Evolutionary conservation across 2,113 vertebrate genomes (phyloP).

Genomic region (Arizona elegans): DNA sequence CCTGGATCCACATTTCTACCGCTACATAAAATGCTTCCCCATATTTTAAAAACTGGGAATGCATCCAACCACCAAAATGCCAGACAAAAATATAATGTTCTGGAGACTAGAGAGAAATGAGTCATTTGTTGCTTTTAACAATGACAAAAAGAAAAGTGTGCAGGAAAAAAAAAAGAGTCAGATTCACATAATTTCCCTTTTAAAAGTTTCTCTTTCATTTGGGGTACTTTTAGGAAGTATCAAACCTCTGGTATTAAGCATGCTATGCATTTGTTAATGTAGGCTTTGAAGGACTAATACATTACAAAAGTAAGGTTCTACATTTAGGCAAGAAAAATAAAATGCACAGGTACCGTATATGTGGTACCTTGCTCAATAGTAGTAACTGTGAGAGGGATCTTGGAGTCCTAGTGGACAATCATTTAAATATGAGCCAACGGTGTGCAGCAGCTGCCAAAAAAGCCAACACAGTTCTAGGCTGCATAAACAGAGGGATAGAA

Average conservation of each 20-base stretch:
- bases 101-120: background rate
- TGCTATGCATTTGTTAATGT: background rate
- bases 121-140: constrained; percentile 4
- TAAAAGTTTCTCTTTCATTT: background rate
- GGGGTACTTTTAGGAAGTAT: background rate
- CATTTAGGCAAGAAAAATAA: no score
- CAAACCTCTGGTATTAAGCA: background rate
- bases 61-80: background rate
- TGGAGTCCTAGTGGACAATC: no score
- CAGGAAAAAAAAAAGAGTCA: background rate
- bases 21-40: constrained; percentile 8
- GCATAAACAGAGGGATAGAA: no score
- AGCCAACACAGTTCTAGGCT: no score
- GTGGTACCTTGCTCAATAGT: no score
- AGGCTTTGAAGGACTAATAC: background rate
- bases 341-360: no score
- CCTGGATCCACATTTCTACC: background rate
- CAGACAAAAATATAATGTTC: constrained; percentile 1
- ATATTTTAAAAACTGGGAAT: constrained; percentile 2
- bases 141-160: background rate
- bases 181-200: background rate
- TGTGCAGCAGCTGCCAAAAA: no score
- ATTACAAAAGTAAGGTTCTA: no score
- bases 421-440: no score
- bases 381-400: no score